Evolutionary conservation across 2,797 vertebrate genomes (phyloP), one percentile per base, ranked within the genome.

Genomic region (Dryobates pubescens): DNA sequence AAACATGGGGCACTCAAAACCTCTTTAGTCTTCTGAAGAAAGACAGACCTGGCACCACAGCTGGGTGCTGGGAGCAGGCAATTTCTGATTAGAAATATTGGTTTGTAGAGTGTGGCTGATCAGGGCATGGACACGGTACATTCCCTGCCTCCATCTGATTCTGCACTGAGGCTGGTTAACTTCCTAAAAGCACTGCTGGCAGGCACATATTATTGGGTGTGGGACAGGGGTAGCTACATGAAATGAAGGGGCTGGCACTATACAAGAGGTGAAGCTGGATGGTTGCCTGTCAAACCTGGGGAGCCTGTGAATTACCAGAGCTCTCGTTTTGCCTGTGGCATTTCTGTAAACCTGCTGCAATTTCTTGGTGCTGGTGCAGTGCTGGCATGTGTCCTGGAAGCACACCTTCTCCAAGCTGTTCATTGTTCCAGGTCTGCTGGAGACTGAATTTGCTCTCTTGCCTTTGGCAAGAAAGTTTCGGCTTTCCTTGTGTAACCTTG

Each of bases 181-280:
- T 64, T 93, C 85, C 87, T 87, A 87, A 86, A 65, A 86, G 43
- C 68, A 36, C 81, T 79, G 65, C 92, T 91, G 91, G 93, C 76
- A 93, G 87, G n/a, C 53, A 79, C 24, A 2, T 32, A 51, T 91
- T 93, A 92, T 83, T 81, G 91, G 80, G 80, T 91, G 93, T 92
- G 92, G 87, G 92, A 89, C 89, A 81, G 63, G 81, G 79, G 59
- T 69, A 93, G 90, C 90, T 72, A 65, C 76, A 75, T 26, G 59
- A 92, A 94, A 92, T 86, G 89, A 96, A 96, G 93, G 76, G 74
- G 82, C 94, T 85, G 91, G 87, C 91, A 89, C 91, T 95, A 94
- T 71, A 89, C 73, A 95, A 89, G 89, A 95, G 76, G 93, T 86
- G 91, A 95, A 80, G 82, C 80, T 95, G 85, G 92, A 95, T 86